Conservation (phyloP, 2,888 invertebrate genomes). For the Thymelicus sylvestris region DNA sequence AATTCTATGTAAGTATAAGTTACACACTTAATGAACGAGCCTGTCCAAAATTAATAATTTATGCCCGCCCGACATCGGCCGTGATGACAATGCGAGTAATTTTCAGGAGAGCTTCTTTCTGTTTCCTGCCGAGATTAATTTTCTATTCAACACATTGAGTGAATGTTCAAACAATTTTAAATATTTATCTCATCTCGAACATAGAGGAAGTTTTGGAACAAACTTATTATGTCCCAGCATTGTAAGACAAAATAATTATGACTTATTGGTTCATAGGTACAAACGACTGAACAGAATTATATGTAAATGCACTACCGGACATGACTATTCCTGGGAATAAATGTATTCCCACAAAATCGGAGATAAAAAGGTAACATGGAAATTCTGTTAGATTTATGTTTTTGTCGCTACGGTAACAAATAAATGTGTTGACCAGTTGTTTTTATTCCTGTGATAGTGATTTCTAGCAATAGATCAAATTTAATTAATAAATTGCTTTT, state of each 20-base stretch:
- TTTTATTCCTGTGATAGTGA: no score
- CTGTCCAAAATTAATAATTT: conserved; percentile 31
- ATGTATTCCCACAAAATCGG: no score
- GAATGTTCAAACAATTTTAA: conserved; percentile 32
- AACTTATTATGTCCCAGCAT: background rate
- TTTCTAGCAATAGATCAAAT: background rate
- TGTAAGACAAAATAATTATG: background rate
- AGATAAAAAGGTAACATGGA: no score
- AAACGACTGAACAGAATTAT: no score
- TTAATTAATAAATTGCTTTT: background rate
- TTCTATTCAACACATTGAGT: conserved; percentile 49
- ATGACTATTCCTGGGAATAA: no score
- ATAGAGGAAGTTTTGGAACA: background rate
- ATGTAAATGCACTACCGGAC: no score
- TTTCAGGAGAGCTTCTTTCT: conserved; percentile 57
- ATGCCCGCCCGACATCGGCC: conserved; percentile 48
- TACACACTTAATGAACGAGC: background rate
- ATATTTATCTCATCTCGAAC: conserved; percentile 13
- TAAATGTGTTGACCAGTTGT: no score
- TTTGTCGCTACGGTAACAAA: no score
- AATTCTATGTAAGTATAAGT: no score
- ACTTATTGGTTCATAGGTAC: no score
- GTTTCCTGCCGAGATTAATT: conserved; percentile 53
- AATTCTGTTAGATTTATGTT: no score
- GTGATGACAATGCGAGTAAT: conserved; percentile 59